These are phyloP conservation scores for Psammodynastes pulverulentus DNA, from an alignment of 2,113 vertebrate species.

Conservation along the genomic window DNA sequence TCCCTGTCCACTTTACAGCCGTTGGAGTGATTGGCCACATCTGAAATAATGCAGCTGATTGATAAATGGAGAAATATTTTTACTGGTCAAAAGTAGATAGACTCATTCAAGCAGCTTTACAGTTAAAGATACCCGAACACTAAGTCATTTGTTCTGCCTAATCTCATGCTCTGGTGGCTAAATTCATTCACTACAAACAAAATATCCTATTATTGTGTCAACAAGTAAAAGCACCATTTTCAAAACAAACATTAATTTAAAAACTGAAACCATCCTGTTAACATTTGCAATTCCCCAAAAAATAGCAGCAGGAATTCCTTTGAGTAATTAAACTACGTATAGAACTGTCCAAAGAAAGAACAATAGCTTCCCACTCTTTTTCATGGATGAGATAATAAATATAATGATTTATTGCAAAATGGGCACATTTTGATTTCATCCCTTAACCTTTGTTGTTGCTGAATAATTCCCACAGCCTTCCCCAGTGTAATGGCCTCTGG, in stretches of 20 bases:
- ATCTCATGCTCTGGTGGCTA: slow-evolving; percentile 59
- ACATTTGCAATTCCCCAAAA: slow-evolving; percentile 46
- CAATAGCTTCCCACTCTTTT: slow-evolving; percentile 26
- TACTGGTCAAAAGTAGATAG: neutral
- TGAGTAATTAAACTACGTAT: slow-evolving; percentile 30
- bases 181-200: slow-evolving; percentile 46
- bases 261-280: slow-evolving; percentile 41
- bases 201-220: slow-evolving; percentile 39
- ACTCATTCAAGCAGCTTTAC: neutral
- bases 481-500: neutral
- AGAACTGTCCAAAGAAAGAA: slow-evolving; percentile 6
- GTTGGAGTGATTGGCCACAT: neutral
- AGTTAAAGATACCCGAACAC: neutral
- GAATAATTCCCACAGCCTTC: neutral
- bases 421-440: neutral
- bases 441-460: neutral
- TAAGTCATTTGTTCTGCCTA: slow-evolving; percentile 42
- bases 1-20: neutral
- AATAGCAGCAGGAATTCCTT: slow-evolving; percentile 22
- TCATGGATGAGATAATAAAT: slow-evolving; percentile 43
- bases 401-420: slow-evolving; percentile 33
- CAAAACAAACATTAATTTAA: slow-evolving; percentile 48
- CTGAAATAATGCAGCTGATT: neutral
- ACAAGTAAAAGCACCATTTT: slow-evolving; percentile 12
- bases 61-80: neutral